These are phyloP conservation scores for Glossosoma conforme DNA, from an alignment of 1,140 invertebrate species.

Conservation along the genomic window DNA sequence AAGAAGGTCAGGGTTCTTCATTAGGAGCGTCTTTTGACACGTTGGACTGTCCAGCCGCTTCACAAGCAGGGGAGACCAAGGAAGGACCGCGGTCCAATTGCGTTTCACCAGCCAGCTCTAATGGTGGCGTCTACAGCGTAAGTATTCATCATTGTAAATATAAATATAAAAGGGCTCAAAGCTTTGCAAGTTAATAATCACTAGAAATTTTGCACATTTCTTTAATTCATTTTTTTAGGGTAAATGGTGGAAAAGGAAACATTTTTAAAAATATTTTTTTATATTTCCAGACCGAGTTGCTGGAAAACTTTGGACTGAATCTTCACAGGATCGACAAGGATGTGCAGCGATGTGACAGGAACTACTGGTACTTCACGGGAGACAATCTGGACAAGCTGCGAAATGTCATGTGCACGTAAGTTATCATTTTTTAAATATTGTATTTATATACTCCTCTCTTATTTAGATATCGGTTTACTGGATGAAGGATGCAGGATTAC, in stretches of 20 bases:
- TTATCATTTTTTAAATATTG: conserved; percentile 27
- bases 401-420: conserved; percentile 94
- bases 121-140: conserved; percentile 83
- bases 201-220: too few relatives aligned
- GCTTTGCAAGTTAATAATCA: neutral
- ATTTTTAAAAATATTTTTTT: conserved; percentile 8
- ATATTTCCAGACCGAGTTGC: conserved; percentile 65
- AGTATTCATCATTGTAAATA: conserved; percentile 40
- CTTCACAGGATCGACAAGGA: conserved; percentile 95
- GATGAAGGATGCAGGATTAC: too few relatives aligned
- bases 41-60: conserved; percentile 37
- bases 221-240: too few relatives aligned
- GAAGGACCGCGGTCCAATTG: conserved; percentile 47
- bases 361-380: conserved; percentile 84
- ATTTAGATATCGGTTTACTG: too few relatives aligned
- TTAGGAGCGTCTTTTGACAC: conserved; percentile 46
- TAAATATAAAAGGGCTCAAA: neutral
- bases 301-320: conserved; percentile 86
- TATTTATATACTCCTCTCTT: too few relatives aligned
- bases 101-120: conserved; percentile 74
- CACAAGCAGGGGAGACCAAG: conserved; percentile 37
- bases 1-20: conserved; percentile 46
- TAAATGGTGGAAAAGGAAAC: neutral
- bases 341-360: conserved; percentile 90
- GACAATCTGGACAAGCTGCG: conserved; percentile 90